Evolutionary conservation across 2,797 vertebrate species (phyloP), one percentile per base, ranked within the genome.

Genomic region (Eulemur coronatus): DNA sequence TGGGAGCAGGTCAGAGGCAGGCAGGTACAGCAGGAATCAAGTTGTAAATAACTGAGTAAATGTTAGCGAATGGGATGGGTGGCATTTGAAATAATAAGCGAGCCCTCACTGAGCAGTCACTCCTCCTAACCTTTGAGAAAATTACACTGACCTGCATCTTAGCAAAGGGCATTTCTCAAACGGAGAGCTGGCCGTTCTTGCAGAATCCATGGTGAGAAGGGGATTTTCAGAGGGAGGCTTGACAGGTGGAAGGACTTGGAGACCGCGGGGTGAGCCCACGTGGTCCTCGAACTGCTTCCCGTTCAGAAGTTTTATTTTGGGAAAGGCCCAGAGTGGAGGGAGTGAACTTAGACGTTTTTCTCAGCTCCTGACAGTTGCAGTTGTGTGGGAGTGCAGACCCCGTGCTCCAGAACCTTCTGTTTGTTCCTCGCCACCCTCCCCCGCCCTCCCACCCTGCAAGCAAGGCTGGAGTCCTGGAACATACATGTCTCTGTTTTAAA

Each of bases 51-150:
- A 97, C 76, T 94, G 84, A 48, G 73, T 75, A 78, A 96, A 90
- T 76, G 70, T 93, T 97, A 93, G 96, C 17, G 28, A 97, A 97
- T 75, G 95, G 96, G 90, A 92, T 41, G 38, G 46, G 46, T 98
- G 98, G 97, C 96, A 97, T 98, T 98, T 98, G 95, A 98, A 98
- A 97, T 97, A 98, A 98, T 3, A 59, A 97, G 93, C 35, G 38
- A 96, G 80, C 69, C 5, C 0, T 97, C 88, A 97, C 91, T 84
- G 97, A 97, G 86, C 63, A 91, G 82, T 96, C 97, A n/a, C 20
- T 89, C 94, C 95, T 94, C 90, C 84, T 96, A 96, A 97, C 93
- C 96, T 98, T 98, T 93, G 50, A 87, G 89, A 84, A 96, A 78
- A 97, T 89, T 95, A 88, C 95, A 94, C 81, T 91, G 97, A 97